Evolutionary conservation across 2,113 vertebrate genomes (phyloP).

Genomic region (Egretta garzetta): DNA sequence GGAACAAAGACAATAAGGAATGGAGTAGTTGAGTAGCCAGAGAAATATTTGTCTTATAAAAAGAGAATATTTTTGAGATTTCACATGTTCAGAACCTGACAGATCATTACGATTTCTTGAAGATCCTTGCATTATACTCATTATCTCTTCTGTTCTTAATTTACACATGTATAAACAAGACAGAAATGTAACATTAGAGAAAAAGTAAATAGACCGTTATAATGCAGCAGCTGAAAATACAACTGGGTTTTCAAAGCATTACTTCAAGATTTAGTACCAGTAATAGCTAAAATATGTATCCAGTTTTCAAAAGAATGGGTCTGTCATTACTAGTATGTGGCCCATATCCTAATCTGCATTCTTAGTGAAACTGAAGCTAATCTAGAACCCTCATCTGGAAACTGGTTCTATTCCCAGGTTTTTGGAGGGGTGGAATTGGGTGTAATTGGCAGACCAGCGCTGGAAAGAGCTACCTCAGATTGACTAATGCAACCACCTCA

Average conservation of each 20-base stretch:
- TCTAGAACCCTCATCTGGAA: neutral
- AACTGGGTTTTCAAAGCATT: neutral
- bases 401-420: accelerated
- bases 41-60: neutral
- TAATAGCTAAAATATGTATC: neutral
- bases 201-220: neutral
- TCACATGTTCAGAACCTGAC: neutral
- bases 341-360: neutral
- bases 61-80: neutral
- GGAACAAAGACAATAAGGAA: neutral
- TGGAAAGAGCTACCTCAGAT: neutral
- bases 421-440: neutral
- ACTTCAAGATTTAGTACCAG: neutral
- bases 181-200: neutral
- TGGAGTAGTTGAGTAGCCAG: neutral
- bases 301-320: neutral
- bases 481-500: neutral
- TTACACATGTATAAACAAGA: neutral
- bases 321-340: neutral
- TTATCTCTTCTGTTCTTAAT: neutral
- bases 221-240: neutral
- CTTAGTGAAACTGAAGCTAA: neutral
- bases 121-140: neutral
- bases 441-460: accelerated
- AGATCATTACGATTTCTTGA: neutral